Evolutionary conservation across 1,140 invertebrate genomes (phyloP).

Genomic region (Rhizoglyphus robini): DNA sequence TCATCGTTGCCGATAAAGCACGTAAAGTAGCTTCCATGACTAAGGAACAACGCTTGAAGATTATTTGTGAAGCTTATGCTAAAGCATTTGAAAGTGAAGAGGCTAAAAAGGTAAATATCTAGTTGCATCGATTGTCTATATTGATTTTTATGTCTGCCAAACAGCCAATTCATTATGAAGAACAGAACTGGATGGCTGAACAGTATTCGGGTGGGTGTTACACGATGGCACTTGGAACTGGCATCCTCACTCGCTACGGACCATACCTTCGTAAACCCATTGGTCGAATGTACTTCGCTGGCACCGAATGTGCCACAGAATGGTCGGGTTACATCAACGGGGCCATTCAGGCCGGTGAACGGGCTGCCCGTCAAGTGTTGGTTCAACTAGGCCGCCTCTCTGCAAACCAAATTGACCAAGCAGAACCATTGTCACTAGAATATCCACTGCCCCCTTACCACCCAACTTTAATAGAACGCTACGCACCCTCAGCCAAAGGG

Average conservation of each 20-base stretch:
- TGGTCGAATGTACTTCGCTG: conserved; percentile 35
- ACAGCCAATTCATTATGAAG: conserved; percentile 30
- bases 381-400: conserved; percentile 23
- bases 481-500: conserved; percentile 1
- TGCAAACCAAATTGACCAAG: conserved; percentile 21
- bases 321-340: conserved; percentile 42
- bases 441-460: neutral
- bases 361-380: conserved; percentile 35
- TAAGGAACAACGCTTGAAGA: conserved; percentile 23
- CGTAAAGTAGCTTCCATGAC: conserved; percentile 17
- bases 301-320: conserved; percentile 37
- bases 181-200: conserved; percentile 36
- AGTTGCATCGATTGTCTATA: too few relatives aligned
- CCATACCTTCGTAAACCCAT: conserved; percentile 30
- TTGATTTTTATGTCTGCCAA: too few relatives aligned
- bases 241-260: conserved; percentile 35
- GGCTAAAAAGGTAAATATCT: too few relatives aligned
- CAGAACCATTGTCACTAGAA: conserved; percentile 24
- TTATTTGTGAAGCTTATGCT: conserved; percentile 23
- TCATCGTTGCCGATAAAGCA: conserved; percentile 23
- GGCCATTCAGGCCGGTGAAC: conserved; percentile 36
- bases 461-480: neutral
- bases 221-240: conserved; percentile 33
- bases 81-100: conserved; percentile 24
- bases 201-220: conserved; percentile 37